Evolutionary conservation across 2,888 invertebrate genomes (phyloP).

Genomic region (Apeira syringaria): DNA sequence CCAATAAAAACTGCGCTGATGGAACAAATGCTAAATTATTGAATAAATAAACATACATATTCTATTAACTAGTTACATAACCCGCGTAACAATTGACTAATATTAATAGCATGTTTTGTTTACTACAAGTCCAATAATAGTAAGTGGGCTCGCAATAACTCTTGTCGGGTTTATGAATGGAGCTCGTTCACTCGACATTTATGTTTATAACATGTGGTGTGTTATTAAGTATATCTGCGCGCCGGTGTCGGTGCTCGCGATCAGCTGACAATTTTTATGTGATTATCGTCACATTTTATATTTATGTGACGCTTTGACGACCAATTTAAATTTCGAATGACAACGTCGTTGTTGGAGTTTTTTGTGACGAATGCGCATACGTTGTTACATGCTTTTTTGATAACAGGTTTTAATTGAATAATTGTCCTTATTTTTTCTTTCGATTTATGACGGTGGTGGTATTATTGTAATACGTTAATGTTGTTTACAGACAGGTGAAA

Average conservation of each 20-base stretch:
- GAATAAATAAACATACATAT: slow-evolving; percentile 31
- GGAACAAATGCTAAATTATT: slow-evolving; percentile 32
- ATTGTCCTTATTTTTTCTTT: too few species aligned
- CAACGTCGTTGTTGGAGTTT: not conserved
- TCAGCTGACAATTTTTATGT: slow-evolving; percentile 29
- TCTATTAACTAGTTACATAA: slow-evolving; percentile 26
- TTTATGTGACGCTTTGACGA: slow-evolving; percentile 1
- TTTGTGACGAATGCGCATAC: not conserved
- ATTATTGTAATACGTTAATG: too few species aligned
- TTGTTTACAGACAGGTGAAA: too few species aligned
- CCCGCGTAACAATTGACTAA: slow-evolving; percentile 33
- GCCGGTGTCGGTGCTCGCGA: slow-evolving; percentile 14
- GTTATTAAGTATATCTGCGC: too few species aligned
- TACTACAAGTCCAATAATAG: slow-evolving; percentile 55
- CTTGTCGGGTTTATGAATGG: slow-evolving; percentile 66
- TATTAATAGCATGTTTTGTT: slow-evolving; percentile 48
- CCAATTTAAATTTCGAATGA: not conserved
- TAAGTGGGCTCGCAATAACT: slow-evolving; percentile 54
- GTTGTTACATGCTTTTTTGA: too few species aligned
- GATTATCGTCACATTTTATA: slow-evolving; percentile 17
- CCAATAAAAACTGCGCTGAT: slow-evolving; percentile 20
- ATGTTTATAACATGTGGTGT: slow-evolving; percentile 52
- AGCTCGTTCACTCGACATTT: slow-evolving; percentile 45
- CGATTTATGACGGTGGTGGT: too few species aligned
- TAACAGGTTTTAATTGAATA: too few species aligned